A percentile compares a stretch with the other conserved stretches of the same genome.
These are phyloP conservation scores for Ephialtes manifestator DNA, from an alignment of 2,888 invertebrate genomes.

Conservation along the genomic window DNA sequence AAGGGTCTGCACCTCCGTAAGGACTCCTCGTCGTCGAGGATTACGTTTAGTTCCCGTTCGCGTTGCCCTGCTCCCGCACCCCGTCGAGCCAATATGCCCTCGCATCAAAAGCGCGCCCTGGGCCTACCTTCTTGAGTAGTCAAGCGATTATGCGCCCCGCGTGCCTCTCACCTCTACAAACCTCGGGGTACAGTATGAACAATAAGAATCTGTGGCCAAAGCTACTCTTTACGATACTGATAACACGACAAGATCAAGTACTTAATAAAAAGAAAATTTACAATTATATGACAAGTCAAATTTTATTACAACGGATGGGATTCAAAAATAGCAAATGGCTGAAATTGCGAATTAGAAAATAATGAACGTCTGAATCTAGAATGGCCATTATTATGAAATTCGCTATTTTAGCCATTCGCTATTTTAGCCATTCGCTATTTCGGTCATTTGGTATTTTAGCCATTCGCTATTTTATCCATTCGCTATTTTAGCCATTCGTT, in stretches of 20 bases:
- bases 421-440: too few species aligned
- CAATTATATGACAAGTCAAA: background rate
- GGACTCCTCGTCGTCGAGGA: slow-evolving; percentile 64
- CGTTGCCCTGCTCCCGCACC: slow-evolving; percentile 74
- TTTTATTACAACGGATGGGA: background rate
- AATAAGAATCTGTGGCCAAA: background rate
- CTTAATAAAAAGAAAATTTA: background rate
- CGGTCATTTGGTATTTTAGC: too few species aligned
- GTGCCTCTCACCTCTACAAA: slow-evolving; percentile 38
- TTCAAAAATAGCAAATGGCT: too few species aligned
- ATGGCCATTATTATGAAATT: too few species aligned
- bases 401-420: too few species aligned
- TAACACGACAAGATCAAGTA: background rate
- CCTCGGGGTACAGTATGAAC: background rate
- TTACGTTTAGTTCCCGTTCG: slow-evolving; percentile 74
- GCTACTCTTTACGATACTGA: background rate
- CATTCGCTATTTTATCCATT: too few species aligned
- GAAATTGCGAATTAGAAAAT: too few species aligned
- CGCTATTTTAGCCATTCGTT: too few species aligned
- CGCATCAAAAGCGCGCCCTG: slow-evolving; percentile 78
- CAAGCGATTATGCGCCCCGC: slow-evolving; percentile 76
- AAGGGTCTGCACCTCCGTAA: slow-evolving; percentile 55
- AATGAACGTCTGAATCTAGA: too few species aligned
- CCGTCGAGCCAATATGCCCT: slow-evolving; percentile 84
- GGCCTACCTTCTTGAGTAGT: slow-evolving; percentile 84